These are phyloP conservation scores for Polypedilum vanderplanki DNA, from an alignment of 1,140 invertebrate species.

Conservation along the genomic window DNA sequence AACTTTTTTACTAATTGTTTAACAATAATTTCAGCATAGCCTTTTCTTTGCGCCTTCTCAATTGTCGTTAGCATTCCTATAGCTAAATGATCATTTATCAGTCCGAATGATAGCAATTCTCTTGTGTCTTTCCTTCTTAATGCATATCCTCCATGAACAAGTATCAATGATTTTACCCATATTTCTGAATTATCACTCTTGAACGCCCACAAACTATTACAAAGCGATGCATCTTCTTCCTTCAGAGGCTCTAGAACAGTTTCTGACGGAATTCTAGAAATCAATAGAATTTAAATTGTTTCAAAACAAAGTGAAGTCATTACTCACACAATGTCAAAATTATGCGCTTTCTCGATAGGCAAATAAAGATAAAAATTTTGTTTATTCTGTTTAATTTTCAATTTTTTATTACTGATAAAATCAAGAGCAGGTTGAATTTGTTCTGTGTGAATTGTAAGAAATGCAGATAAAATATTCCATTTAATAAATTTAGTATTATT, in stretches of 20 bases:
- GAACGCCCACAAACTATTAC: not conserved
- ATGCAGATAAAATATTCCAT: not conserved
- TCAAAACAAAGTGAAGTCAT: not conserved
- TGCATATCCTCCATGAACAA: not conserved
- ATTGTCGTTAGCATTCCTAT: not conserved
- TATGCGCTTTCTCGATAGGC: not conserved
- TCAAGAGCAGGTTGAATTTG: not conserved
- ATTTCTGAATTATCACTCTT: not conserved
- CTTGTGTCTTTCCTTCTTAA: not conserved
- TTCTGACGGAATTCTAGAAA: not conserved
- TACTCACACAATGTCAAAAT: not conserved
- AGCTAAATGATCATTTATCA: not conserved
- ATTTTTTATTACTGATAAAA: not conserved
- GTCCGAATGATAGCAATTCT: not conserved
- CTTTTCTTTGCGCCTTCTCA: not conserved
- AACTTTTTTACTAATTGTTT: not conserved
- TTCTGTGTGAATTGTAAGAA: not conserved
- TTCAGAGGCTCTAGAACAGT: not conserved
- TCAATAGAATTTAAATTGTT: not conserved
- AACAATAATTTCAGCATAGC: not conserved
- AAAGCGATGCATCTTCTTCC: not conserved
- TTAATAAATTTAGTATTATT: not conserved
- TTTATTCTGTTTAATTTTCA: not conserved
- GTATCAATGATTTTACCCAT: not conserved
- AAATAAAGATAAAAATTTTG: not conserved